Base-by-base conservation (phyloP, 2,113 vertebrate species). In the Trogon melanurus region DNA sequence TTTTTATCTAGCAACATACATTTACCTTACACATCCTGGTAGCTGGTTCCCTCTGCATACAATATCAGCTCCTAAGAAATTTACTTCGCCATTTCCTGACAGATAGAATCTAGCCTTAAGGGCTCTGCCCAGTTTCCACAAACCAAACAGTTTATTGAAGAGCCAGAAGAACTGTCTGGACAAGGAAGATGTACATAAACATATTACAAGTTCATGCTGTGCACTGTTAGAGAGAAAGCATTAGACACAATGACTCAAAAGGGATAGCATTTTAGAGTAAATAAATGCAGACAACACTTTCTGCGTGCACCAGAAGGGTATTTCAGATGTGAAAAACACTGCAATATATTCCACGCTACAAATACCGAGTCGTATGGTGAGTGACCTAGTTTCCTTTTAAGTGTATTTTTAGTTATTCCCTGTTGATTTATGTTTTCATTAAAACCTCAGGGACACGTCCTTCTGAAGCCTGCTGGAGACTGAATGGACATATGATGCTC, bases 361-460 rank as follows among this genome's bases (percentile, higher is more conserved):
- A 95, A 96, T 48, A 83, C 47, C 12, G 89, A 97, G 74, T 64
- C 88, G 79, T 41, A 87, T 20, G 47, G 54, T 54, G 85, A 87
- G 8, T 79, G 93, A 89, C 94, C 97, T 87, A 95, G 95, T 97
- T 98, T 97, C 27, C 74, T 92, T 69, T 85, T 85, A 73, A 60
- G 69, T 36, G 38, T 86, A 95, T 95, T 97, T 95, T 88, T 89
- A 95, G 71, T 93, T 96, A 95, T 76, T 97, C 91, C 65, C 92
- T 82, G 90, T 95, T 96, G 97, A 97, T 96, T 97, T 97, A 95
- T 95, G 85, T 97, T 96, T 97, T 96, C 97, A 97, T 97, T 95
- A 97, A 95, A 97, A 91, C 88, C 94, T 87, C 58, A 44, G 83
- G 83, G 91, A 73, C 83, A 87, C 6, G 48, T 91, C 90, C 80